Evolutionary conservation across 2,888 invertebrate species (phyloP).

Genomic region (Ornithoptera alexandrae): DNA sequence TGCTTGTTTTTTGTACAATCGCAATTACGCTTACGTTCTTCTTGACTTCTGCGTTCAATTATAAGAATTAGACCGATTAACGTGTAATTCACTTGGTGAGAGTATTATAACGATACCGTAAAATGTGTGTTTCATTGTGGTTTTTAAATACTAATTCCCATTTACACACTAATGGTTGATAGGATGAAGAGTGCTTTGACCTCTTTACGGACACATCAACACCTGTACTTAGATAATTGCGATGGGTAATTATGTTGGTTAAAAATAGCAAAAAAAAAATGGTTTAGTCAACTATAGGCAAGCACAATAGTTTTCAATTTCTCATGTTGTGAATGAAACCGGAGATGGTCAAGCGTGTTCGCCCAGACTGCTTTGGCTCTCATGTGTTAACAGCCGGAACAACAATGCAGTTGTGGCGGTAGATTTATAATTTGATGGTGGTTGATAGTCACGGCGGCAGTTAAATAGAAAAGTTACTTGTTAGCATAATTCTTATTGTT

Average conservation of each 20-base stretch:
- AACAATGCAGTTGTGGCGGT: no score
- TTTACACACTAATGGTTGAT: conserved; percentile 15
- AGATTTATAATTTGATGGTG: no score
- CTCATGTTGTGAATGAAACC: no score
- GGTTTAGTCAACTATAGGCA: no score
- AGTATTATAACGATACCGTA: conserved; percentile 33
- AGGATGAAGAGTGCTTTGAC: conserved; percentile 5
- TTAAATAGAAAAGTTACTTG: no score
- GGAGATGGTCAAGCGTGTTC: no score
- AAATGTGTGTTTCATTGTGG: conserved; percentile 15
- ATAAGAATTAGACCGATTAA: conserved; percentile 61
- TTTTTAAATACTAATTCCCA: conserved; percentile 13
- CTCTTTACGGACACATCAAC: conserved; percentile 12
- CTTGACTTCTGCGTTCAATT: conserved; percentile 52
- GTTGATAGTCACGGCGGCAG: no score
- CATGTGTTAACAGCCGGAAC: no score
- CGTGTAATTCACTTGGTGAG: conserved; percentile 34
- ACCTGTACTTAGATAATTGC: conserved; percentile 12
- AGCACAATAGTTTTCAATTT: no score
- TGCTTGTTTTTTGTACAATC: conserved; percentile 43
- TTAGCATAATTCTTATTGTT: neutral
- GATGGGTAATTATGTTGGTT: conserved; percentile 3
- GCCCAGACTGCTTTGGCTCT: no score
- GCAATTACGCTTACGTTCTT: conserved; percentile 58
- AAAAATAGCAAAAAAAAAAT: neutral